Evolutionary conservation across 1,140 invertebrate species (phyloP).

Genomic region (Potamilus streckersoni): DNA sequence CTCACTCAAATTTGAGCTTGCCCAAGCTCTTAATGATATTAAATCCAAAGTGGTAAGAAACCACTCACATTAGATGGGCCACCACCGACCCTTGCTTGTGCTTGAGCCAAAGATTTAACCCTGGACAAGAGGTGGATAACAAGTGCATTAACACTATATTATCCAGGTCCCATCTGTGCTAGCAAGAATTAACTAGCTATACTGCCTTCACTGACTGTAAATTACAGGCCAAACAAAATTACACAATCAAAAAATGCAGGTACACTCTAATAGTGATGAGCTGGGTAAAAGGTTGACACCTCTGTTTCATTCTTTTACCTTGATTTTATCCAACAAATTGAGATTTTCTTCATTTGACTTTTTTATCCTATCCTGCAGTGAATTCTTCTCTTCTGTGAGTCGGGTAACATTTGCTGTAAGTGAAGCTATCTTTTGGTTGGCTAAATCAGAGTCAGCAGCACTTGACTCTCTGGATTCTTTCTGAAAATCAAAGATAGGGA

Average conservation of each 20-base stretch:
- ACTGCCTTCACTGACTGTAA: too few species aligned
- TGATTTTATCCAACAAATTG: conserved; percentile 51
- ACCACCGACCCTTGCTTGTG: too few species aligned
- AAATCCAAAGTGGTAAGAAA: too few species aligned
- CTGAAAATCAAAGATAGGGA: background rate
- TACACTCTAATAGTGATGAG: background rate
- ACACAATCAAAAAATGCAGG: background rate
- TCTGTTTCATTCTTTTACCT: conserved; percentile 41
- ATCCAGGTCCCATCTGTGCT: too few species aligned
- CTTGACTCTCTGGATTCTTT: conserved; percentile 10
- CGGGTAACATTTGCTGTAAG: conserved; percentile 18
- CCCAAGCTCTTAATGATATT: too few species aligned
- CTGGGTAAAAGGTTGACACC: background rate
- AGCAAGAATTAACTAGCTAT: too few species aligned
- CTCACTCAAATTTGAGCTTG: too few species aligned
- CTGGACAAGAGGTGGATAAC: too few species aligned
- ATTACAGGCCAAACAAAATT: too few species aligned
- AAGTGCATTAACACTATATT: too few species aligned
- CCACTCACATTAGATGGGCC: too few species aligned
- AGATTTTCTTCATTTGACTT: conserved; percentile 62
- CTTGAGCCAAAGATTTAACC: too few species aligned
- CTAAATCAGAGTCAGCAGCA: background rate
- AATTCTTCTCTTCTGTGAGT: conserved; percentile 49
- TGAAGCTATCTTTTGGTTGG: conserved; percentile 1
- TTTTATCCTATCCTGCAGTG: conserved; percentile 55